These are phyloP conservation scores for Distichodus sexfasciatus DNA, from an alignment of 2,797 vertebrate species.

Conservation along the genomic window DNA sequence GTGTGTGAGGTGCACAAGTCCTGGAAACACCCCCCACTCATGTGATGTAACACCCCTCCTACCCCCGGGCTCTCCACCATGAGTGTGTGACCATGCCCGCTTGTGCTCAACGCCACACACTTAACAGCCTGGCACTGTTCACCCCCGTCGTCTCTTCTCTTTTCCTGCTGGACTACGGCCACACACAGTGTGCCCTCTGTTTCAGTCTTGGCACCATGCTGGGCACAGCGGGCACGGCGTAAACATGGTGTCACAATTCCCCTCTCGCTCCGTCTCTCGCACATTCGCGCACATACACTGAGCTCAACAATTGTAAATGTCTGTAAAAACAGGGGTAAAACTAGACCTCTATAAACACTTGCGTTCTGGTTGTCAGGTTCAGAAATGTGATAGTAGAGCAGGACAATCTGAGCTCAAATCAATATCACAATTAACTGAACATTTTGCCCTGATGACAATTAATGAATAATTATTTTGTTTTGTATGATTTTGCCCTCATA, in stretches of 20 bases:
- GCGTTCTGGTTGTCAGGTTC: not conserved
- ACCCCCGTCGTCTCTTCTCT: not conserved
- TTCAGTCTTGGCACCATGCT: constrained; percentile 36
- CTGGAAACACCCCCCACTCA: constrained; percentile 3
- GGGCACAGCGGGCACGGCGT: constrained; percentile 33
- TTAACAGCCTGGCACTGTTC: constrained; percentile 44
- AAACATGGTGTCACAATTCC: constrained; percentile 37
- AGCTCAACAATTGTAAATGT: not conserved
- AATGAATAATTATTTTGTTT: no score
- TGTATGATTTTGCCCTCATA: no score
- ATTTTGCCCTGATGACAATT: no score
- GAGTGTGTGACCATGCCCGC: constrained; percentile 22
- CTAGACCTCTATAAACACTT: not conserved
- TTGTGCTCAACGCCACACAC: constrained; percentile 24
- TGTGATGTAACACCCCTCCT: not conserved
- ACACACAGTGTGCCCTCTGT: constrained; percentile 51
- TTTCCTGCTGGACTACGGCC: constrained; percentile 22
- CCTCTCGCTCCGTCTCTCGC: not conserved
- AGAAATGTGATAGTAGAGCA: constrained; percentile 4
- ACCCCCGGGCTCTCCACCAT: not conserved
- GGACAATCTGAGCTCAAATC: no score
- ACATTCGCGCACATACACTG: not conserved
- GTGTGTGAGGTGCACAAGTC: not conserved
- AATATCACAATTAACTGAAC: no score
- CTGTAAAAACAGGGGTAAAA: not conserved